A percentile compares a stretch with the other conserved stretches of the same genome.
These are phyloP conservation scores for Psammodynastes pulverulentus DNA, from an alignment of 2,113 vertebrate genomes.

Conservation along the genomic window DNA sequence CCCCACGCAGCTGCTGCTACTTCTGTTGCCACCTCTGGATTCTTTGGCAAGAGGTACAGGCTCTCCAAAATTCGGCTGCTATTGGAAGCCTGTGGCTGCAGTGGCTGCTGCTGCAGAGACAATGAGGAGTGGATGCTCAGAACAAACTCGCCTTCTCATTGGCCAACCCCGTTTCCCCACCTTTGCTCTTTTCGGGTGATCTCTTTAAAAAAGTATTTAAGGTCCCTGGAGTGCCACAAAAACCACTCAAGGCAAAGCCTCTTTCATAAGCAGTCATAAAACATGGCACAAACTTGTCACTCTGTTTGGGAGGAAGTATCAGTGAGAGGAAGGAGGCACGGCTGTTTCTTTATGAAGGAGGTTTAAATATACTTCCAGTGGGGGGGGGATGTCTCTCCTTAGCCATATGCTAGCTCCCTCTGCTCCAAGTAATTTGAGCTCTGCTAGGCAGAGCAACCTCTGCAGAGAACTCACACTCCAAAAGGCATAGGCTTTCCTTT, in stretches of 20 bases:
- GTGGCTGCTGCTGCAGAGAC: background rate
- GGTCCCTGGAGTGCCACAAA: slow-evolving; percentile 2
- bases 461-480: background rate
- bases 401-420: too few relatives aligned
- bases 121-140: slow-evolving; percentile 11
- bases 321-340: background rate
- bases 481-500: background rate
- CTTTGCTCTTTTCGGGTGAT: background rate
- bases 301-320: background rate
- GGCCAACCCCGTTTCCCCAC: slow-evolving; percentile 16
- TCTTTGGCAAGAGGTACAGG: slow-evolving; percentile 1
- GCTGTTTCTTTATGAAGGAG: background rate
- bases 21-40: slow-evolving; percentile 4
- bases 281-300: background rate
- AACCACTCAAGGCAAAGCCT: background rate
- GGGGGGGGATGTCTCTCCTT: background rate
- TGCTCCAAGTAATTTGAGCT: slow-evolving; percentile 7
- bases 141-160: slow-evolving; percentile 30
- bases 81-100: background rate
- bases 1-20: background rate
- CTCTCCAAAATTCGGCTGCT: slow-evolving; percentile 1
- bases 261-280: background rate
- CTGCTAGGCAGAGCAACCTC: background rate
- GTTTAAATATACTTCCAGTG: background rate
- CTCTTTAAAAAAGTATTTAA: background rate